Conservation (phyloP, 2,888 invertebrate species). For the Spodoptera littoralis region DNA sequence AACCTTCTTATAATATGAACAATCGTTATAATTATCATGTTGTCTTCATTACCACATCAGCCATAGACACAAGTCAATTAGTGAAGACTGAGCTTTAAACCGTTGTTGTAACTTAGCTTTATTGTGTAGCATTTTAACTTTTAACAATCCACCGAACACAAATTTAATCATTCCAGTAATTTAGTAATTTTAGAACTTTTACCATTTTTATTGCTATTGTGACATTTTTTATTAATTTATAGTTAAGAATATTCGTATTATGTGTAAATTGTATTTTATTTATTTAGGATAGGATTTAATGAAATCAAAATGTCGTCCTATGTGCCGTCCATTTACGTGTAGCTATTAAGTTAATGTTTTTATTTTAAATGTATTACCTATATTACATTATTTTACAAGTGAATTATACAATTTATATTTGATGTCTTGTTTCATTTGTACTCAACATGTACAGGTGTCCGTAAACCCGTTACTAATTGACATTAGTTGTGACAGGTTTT, state of each 20-base stretch:
- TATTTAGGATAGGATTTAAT: background rate
- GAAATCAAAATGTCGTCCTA: slow-evolving; percentile 11
- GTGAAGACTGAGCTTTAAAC: slow-evolving; percentile 53
- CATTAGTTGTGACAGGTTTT: background rate
- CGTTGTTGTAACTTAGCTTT: slow-evolving; percentile 37
- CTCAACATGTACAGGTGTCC: background rate
- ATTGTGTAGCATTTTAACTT: slow-evolving; percentile 21
- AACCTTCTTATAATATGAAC: too few species aligned
- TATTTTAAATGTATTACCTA: slow-evolving; percentile 20
- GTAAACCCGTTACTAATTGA: background rate
- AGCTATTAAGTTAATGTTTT: slow-evolving; percentile 19
- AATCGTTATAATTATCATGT: background rate
- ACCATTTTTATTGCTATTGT: slow-evolving; percentile 11
- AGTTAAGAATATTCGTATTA: too few species aligned
- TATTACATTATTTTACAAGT: slow-evolving; percentile 8
- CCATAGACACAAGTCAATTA: slow-evolving; percentile 41
- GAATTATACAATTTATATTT: slow-evolving; percentile 8
- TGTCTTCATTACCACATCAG: slow-evolving; percentile 18
- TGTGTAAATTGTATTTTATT: too few species aligned
- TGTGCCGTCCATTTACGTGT: slow-evolving; percentile 48
- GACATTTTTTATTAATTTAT: background rate
- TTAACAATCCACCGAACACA: slow-evolving; percentile 47
- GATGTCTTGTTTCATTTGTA: background rate
- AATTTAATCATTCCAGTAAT: slow-evolving; percentile 5
- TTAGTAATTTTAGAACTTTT: slow-evolving; percentile 3